Evolutionary conservation across 2,888 invertebrate species (phyloP).

Genomic region (Temnothorax rugatulus): DNA sequence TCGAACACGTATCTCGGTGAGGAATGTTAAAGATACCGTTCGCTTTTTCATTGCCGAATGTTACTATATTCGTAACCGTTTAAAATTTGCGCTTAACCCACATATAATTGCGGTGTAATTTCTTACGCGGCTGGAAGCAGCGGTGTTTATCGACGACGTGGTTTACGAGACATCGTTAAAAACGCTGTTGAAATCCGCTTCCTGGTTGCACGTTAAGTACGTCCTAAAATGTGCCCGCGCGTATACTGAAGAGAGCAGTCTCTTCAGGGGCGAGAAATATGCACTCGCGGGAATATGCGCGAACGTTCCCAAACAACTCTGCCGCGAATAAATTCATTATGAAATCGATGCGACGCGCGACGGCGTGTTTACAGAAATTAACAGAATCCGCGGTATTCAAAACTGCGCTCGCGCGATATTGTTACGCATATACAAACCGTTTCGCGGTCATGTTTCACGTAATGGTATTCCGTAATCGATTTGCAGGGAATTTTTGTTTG

Average conservation of each 20-base stretch:
- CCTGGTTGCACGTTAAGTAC: conserved; percentile 38
- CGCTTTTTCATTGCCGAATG: conserved; percentile 31
- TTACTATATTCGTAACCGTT: conserved; percentile 8
- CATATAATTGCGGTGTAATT: conserved; percentile 38
- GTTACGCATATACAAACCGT: background rate
- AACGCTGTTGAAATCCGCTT: conserved; percentile 49
- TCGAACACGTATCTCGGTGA: background rate
- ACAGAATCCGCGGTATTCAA: background rate
- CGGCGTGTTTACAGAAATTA: background rate
- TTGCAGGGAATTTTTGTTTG: background rate
- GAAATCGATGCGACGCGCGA: conserved; percentile 9
- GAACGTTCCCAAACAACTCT: conserved; percentile 4
- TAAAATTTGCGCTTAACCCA: conserved; percentile 26
- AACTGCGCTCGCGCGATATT: background rate
- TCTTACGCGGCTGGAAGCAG: conserved; percentile 37
- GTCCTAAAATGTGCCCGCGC: background rate
- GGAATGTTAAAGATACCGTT: conserved; percentile 40
- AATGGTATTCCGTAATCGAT: background rate
- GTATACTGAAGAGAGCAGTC: conserved; percentile 12
- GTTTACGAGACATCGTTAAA: conserved; percentile 53
- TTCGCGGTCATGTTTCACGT: background rate
- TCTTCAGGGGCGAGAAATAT: conserved; percentile 3
- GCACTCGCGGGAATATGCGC: background rate
- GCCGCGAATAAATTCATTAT: conserved; percentile 12
- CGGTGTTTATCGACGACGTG: conserved; percentile 48